Base-by-base conservation (phyloP, 2,797 vertebrate species). In the Amniataba percoides region DNA sequence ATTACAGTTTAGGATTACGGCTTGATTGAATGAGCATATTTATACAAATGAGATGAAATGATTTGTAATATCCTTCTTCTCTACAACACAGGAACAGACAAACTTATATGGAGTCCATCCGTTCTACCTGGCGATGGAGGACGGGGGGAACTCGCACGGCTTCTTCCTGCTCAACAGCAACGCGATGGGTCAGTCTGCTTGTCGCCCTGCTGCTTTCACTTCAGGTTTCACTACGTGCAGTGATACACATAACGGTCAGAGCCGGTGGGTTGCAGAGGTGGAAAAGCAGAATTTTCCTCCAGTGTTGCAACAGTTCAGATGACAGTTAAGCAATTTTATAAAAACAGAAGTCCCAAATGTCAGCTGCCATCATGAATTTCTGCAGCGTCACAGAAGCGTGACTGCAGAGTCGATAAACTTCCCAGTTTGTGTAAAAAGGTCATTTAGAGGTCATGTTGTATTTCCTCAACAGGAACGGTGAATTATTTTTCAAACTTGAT, bases 141-240 rank as follows among this genome's bases (percentile, higher is more conserved):
- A 95, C 3, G 93, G 87, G 0, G 97, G 96, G 18, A 86, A 83
- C 2, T 90, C 97, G 51, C 96, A 98, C 0, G 97, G 95, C 1
- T 95, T 97, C 89, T 98, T 98, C 91, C 93, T 98, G 61, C 94
- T 98, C 43, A 98, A 98, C 93, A 97, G 97, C 92, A 98, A 98
- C 0, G 96, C 96, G 0, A 97, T 97, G 96, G 97, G 97, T 97
- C 89, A 77, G 96, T 93, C 58, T 61, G 63, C 9, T 1, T 1
- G 19, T 14, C 45, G 2, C 62, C 62, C 3, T n/a, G 4, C 39
- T 7, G 25, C 27, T 40, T 49, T 27, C 8, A 3, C 42, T 69
- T 76, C 21, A 36, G 14, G 1, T 48, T 77, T 49, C 27, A 23
- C 45, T 43, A 7, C 0, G n/a, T 70, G 34, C 31, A 45, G 7